These are phyloP conservation scores for Pedetes capensis DNA, from an alignment of 2,113 vertebrate species.

Conservation along the genomic window DNA sequence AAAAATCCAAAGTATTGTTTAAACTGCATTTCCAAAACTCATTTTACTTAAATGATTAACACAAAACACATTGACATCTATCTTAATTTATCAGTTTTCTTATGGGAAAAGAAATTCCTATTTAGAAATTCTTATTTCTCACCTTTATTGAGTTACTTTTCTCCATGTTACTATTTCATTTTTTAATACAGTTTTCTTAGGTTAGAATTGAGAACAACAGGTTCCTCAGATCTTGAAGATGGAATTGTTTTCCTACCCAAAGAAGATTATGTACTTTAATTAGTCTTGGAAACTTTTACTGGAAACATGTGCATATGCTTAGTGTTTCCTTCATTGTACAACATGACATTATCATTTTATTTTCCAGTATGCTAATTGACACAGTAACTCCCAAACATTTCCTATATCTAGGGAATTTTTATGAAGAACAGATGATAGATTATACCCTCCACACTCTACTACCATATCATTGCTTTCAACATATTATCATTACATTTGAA, in stretches of 20 bases:
- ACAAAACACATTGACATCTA: background rate
- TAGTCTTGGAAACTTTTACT: constrained; percentile 51
- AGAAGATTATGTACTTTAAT: constrained; percentile 20
- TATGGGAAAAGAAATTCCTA: background rate
- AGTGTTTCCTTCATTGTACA: constrained; percentile 26
- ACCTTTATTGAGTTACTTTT: background rate
- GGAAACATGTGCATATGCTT: background rate
- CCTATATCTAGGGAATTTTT: constrained; percentile 5
- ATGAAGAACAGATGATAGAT: constrained; percentile 52
- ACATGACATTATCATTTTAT: constrained; percentile 46
- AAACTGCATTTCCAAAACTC: background rate
- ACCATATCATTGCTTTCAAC: background rate
- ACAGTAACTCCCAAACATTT: constrained; percentile 40
- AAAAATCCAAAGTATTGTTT: background rate
- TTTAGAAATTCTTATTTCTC: constrained; percentile 14
- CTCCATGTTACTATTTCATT: background rate
- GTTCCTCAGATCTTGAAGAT: background rate
- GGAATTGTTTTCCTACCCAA: constrained; percentile 43
- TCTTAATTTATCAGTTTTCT: constrained; percentile 13
- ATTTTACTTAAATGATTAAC: background rate
- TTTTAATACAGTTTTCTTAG: background rate
- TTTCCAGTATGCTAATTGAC: constrained; percentile 42
- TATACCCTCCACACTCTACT: background rate
- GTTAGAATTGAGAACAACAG: background rate
- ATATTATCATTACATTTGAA: background rate